Evolutionary conservation across 2,888 invertebrate genomes (phyloP).

Genomic region (Callinectes sapidus): DNA sequence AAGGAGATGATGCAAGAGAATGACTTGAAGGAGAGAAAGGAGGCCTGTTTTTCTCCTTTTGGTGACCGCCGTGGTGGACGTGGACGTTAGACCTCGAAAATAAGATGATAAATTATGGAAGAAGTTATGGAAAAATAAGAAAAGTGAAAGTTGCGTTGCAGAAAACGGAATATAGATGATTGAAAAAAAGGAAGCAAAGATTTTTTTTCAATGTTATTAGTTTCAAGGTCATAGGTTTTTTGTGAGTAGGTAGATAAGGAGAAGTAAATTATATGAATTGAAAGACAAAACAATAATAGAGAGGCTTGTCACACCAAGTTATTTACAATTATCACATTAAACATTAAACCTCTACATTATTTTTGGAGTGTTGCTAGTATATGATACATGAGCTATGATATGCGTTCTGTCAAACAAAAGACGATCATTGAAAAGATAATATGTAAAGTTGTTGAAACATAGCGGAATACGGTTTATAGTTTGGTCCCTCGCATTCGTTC

Average conservation of each 20-base stretch:
- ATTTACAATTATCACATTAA: conserved; percentile 58
- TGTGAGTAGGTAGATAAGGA: conserved; percentile 1
- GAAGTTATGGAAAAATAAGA: neutral
- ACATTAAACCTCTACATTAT: conserved; percentile 55
- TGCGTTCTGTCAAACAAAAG: conserved; percentile 52
- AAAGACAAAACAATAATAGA: conserved; percentile 15
- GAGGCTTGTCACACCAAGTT: conserved; percentile 51
- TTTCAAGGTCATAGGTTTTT: neutral
- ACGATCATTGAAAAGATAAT: conserved; percentile 50
- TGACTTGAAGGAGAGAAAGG: neutral
- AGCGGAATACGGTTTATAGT: conserved; percentile 51
- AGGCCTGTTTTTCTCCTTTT: neutral
- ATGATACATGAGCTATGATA: conserved; percentile 59
- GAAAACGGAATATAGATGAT: neutral
- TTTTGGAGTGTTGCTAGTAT: conserved; percentile 47
- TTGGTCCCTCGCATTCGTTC: conserved; percentile 63
- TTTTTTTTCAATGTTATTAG: neutral
- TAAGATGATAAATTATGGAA: neutral
- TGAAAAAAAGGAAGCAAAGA: neutral
- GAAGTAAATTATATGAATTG: conserved; percentile 9
- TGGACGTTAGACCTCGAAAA: neutral
- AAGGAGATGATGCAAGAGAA: neutral
- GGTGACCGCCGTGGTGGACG: conserved; percentile 12
- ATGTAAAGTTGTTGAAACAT: conserved; percentile 53
- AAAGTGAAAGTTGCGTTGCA: neutral